Evolutionary conservation across 2,888 invertebrate species (phyloP), one percentile per base, ranked within the genome.

Genomic region (Abscondita cerata): DNA sequence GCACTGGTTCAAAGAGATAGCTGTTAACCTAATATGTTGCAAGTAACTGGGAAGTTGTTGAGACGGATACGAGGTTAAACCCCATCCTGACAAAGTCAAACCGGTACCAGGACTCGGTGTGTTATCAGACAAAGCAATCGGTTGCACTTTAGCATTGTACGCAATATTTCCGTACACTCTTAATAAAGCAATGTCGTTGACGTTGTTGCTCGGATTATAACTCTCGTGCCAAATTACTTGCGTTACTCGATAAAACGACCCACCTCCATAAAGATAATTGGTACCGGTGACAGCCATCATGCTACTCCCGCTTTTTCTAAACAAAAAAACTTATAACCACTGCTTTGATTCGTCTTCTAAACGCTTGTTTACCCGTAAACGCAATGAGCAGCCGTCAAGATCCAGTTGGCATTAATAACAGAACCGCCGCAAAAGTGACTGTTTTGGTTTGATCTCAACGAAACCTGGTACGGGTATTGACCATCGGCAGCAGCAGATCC

Each of bases 11-110:
- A 84, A 81, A 54, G 80, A 83, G 12, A 87, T 71, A 0, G 84
- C 78, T 0, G 75, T 80, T 59, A 84, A 70, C 61, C 82, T 76
- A 54, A 87, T 84, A 72, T 82, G 82, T 69, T 87, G 87, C 6
- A 88, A 79, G 6, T 82, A 79, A 57, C 83, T 81, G 0, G 87
- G 85, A 0, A 82, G 71, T 1, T 70, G 68, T 15, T 86, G 86
- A 11, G 86, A 85, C 68, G 84, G 86, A 12, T 81, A 81, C 20
- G 78, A 72, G 41, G 81, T 76, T 2, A 58, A 20, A 44, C 69
- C 69, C 69, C 69, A 69, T n/a, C 69, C 70, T 31, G 62, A 40
- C 1, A 68, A 44, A 20, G 56, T 41, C 38, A 55, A 57, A 0
- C 50, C 15, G 5, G 52, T 54, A 8, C 54, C 60, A 11, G 56